phyloP scores from a whole-genome alignment of 2,888 invertebrate genomes.

The Penaeus monodon region DNA sequence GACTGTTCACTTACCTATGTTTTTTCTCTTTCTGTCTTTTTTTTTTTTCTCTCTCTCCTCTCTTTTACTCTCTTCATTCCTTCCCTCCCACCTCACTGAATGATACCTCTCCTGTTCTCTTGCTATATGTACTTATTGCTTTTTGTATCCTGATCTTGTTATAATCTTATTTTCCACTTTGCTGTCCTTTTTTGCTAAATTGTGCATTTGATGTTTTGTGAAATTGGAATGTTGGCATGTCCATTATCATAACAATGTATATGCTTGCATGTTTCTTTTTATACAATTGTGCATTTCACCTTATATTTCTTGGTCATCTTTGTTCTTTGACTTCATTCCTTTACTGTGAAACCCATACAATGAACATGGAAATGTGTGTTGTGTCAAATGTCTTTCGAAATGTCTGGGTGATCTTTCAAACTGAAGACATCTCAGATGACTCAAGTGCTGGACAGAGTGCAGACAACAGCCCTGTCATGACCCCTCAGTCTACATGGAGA shows the following conservation, averaged over 20 bases:
- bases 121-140: conserved; percentile 14
- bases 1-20: conserved; percentile 28
- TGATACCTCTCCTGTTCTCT: background rate
- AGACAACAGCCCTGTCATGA: conserved; percentile 50
- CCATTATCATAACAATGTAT: too few species aligned
- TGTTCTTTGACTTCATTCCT: too few species aligned
- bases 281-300: too few species aligned
- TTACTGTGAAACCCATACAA: background rate
- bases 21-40: conserved; percentile 41
- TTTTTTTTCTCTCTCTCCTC: conserved; percentile 45
- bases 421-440: conserved; percentile 56
- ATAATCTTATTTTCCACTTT: background rate
- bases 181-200: conserved; percentile 8
- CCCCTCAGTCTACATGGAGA: conserved; percentile 52
- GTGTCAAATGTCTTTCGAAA: background rate
- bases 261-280: too few species aligned
- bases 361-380: conserved; percentile 9
- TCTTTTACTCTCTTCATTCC: conserved; percentile 52
- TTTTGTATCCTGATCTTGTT: conserved; percentile 9
- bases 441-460: conserved; percentile 57
- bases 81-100: conserved; percentile 6
- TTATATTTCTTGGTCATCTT: too few species aligned
- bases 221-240: too few species aligned
- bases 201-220: too few species aligned
- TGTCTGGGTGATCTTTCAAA: background rate